A percentile compares a stretch with the other conserved stretches of the same genome.
Conservation (phyloP, 1,140 invertebrate genomes). For the Ruditapes philippinarum region DNA sequence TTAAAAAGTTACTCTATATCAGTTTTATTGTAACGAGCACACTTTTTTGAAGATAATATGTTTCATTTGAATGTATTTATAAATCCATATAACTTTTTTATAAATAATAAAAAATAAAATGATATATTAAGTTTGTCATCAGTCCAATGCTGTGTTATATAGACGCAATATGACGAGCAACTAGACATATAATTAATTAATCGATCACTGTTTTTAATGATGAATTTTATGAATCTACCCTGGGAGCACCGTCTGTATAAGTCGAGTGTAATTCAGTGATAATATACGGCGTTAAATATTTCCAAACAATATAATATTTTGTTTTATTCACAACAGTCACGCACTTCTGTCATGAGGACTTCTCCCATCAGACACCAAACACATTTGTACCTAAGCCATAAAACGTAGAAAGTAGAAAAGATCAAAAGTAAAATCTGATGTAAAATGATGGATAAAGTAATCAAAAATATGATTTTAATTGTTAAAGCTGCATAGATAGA, state of each 20-base stretch:
- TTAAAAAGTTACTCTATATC: too few relatives aligned
- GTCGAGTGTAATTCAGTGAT: not conserved
- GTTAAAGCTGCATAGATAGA: slow-evolving; percentile 14
- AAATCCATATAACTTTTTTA: too few relatives aligned
- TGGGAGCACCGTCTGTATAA: slow-evolving; percentile 11
- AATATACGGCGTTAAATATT: slow-evolving; percentile 32
- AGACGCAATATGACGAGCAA: not conserved
- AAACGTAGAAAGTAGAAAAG: slow-evolving; percentile 15
- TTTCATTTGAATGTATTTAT: too few relatives aligned
- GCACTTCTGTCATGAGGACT: not conserved
- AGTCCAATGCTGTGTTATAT: not conserved
- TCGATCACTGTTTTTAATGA: slow-evolving; percentile 47
- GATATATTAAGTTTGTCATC: too few relatives aligned
- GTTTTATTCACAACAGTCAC: slow-evolving; percentile 43
- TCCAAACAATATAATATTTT: not conserved
- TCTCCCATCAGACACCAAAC: not conserved
- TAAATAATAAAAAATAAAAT: too few relatives aligned
- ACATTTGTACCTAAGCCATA: slow-evolving; percentile 49
- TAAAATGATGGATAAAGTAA: slow-evolving; percentile 61
- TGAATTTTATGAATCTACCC: slow-evolving; percentile 18
- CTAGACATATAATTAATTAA: slow-evolving; percentile 57
- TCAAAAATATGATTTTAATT: slow-evolving; percentile 58
- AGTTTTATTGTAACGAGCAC: too few relatives aligned
- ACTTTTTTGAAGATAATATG: too few relatives aligned
- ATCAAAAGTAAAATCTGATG: slow-evolving; percentile 52